Conservation (phyloP, 2,888 invertebrate species). For the Neocrepidodera transversa region DNA sequence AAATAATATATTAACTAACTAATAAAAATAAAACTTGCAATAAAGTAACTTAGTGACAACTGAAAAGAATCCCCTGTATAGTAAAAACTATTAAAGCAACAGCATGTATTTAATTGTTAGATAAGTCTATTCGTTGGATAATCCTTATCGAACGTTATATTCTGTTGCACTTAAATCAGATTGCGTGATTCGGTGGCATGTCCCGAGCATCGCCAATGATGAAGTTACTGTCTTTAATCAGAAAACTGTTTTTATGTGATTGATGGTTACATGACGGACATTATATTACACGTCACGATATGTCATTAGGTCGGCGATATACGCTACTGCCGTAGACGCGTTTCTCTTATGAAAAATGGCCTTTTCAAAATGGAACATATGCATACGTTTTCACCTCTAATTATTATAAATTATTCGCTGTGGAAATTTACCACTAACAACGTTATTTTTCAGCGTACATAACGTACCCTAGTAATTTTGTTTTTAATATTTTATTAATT, state of each 20-base stretch:
- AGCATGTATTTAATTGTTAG: not conserved
- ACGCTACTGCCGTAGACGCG: not conserved
- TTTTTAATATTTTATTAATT: too few species aligned
- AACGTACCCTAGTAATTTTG: too few species aligned
- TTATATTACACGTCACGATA: slow-evolving; percentile 34
- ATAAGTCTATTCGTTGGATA: not conserved
- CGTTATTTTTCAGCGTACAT: too few species aligned
- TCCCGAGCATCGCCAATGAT: slow-evolving; percentile 32
- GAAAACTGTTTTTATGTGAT: slow-evolving; percentile 38
- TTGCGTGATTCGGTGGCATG: slow-evolving; percentile 37
- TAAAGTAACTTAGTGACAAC: too few species aligned
- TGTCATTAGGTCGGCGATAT: slow-evolving; percentile 24
- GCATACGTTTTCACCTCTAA: slow-evolving; percentile 3
- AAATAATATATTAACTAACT: too few species aligned
- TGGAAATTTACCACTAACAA: not conserved
- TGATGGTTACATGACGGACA: slow-evolving; percentile 37
- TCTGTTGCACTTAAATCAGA: slow-evolving; percentile 16
- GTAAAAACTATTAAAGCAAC: not conserved
- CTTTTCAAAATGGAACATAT: slow-evolving; percentile 4
- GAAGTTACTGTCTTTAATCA: slow-evolving; percentile 38
- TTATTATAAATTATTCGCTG: slow-evolving; percentile 5
- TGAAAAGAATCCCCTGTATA: not conserved
- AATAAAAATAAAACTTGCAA: too few species aligned
- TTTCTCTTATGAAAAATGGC: slow-evolving; percentile 1
- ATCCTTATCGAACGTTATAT: slow-evolving; percentile 9